Evolutionary conservation across 2,797 vertebrate genomes (phyloP), one percentile per base, ranked within the genome.

Genomic region (Notamacropus eugenii): DNA sequence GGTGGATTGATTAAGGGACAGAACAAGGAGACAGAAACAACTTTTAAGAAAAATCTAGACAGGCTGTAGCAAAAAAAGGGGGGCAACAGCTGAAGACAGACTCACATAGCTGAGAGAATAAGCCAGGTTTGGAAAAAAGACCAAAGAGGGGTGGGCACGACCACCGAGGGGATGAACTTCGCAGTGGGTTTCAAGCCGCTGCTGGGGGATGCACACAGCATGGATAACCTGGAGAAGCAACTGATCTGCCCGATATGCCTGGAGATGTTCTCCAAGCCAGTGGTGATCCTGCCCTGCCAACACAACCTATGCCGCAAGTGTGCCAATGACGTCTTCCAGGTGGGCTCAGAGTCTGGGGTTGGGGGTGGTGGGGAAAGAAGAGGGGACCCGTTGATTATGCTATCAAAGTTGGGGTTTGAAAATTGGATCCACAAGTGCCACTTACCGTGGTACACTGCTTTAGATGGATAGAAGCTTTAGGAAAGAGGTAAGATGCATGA

Each of bases 141-240:
- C 95, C 91, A 3, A 58, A 13, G 28, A 11, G 50, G 95, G 95
- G 82, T 0, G 55, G 92, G 92, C 96, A 93, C 90, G 0, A 93
- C 12, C 67, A 2, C 96, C 29, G 96, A 95, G 97, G 98, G 98
- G 98, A 99, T 99, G 99, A 99, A 99, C 99, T 99, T 99, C 98
- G 96, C 98, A 0, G 98, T 99, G 90, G 99, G 99, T 93, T 99
- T 99, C 98, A 99, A 99, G 98, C 98, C 99, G 93, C 98, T 98
- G 93, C 98, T 99, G 50, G 99, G 99, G 98, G 99, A 99, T 90
- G 98, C 99, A 0, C 98, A 99, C 97, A 98, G 98, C 95, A 99
- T 99, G 99, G 99, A 99, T 97, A 99, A 98, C 97, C 98, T 99
- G 98, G 99, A 99, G 98, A 99, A 99, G 98, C 99, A 99, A 98